Evolutionary conservation across 2,113 vertebrate species (phyloP).

Genomic region (Catharus bicknelli): DNA sequence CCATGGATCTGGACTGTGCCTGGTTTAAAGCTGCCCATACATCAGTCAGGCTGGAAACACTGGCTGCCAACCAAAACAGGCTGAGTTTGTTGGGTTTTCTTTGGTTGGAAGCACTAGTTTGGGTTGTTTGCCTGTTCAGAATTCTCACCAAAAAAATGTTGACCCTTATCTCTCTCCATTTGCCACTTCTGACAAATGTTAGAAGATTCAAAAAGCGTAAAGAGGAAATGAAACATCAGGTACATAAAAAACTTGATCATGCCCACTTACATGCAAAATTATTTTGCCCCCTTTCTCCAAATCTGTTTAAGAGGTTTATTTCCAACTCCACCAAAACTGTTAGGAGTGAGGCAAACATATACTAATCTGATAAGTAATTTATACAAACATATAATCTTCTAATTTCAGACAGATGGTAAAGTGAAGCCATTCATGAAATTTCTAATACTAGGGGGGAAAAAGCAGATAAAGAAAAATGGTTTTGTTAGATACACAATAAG

Average conservation of each 20-base stretch:
- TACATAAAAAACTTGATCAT: not conserved
- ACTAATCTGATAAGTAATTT: not conserved
- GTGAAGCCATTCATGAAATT: not conserved
- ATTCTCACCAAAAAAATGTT: not conserved
- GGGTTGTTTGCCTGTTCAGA: not conserved
- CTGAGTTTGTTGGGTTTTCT: not conserved
- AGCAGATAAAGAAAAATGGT: not conserved
- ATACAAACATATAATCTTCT: not conserved
- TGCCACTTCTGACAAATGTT: not conserved
- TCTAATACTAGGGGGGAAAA: not conserved
- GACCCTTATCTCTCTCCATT: not conserved
- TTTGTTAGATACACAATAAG: constrained; percentile 9
- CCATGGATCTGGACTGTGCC: not conserved
- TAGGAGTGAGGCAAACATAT: not conserved
- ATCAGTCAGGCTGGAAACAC: not conserved
- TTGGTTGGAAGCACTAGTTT: not conserved
- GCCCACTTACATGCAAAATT: not conserved
- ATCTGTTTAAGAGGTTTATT: not conserved
- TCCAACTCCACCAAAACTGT: not conserved
- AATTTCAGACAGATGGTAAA: not conserved
- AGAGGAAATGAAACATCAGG: not conserved
- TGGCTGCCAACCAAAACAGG: not conserved
- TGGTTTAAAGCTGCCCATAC: not conserved
- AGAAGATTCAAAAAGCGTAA: not conserved
- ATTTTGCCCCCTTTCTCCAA: not conserved